These are phyloP conservation scores for Cantharis nigra DNA, from an alignment of 2,888 invertebrate genomes.

Conservation along the genomic window DNA sequence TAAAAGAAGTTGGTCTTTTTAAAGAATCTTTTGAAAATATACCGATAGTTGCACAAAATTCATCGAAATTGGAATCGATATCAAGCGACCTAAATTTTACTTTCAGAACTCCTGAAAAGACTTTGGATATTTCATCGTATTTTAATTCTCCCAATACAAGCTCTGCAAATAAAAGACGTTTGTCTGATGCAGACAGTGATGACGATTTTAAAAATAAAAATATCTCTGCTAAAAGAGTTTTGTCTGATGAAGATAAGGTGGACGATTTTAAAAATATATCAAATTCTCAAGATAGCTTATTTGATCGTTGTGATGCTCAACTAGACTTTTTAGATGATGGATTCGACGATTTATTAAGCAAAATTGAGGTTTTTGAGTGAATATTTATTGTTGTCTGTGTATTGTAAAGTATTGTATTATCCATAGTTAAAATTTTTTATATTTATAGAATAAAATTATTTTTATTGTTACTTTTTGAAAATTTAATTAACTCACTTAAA, in stretches of 20 bases:
- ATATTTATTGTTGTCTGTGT: neutral
- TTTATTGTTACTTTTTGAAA: no score
- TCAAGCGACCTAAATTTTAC: no score
- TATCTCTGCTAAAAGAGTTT: neutral
- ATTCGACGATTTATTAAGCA: conserved; percentile 63
- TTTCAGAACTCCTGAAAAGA: no score
- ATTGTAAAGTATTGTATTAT: neutral
- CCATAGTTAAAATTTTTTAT: neutral
- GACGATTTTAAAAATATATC: no score
- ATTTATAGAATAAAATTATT: neutral
- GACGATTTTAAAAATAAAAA: neutral
- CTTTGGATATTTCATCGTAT: no score
- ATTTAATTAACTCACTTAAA: no score
- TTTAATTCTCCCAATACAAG: no score
- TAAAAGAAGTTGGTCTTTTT: conserved; percentile 64
- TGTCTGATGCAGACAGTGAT: neutral
- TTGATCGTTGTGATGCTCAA: conserved; percentile 26
- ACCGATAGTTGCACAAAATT: no score
- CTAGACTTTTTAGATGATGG: conserved; percentile 56
- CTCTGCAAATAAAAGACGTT: no score
- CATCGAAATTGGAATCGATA: no score
- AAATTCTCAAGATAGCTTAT: neutral
- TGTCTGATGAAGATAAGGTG: neutral
- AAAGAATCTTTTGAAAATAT: conserved; percentile 40
- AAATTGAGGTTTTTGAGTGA: conserved; percentile 47